Base-by-base conservation (phyloP, 2,113 vertebrate species). In the Neotoma lepida region DNA sequence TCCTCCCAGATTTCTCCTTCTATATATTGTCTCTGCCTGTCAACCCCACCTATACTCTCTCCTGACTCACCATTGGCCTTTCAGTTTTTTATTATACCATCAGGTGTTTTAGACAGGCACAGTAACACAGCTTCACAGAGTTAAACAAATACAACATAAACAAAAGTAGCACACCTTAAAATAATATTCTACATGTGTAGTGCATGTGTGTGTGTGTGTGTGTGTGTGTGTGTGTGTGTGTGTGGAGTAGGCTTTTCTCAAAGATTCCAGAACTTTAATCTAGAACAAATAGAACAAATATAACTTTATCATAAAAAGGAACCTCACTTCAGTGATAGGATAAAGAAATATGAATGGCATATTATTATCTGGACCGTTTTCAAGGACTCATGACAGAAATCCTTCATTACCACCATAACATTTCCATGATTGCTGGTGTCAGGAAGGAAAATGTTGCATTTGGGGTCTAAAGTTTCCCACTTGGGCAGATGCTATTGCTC, bases 401-500 rank as follows among this genome's bases (percentile, higher is more conserved):
- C 77, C 84, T 92, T 96, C 89, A 84, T 96, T 94, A 97, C 56
- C 61, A 96, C 92, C 74, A 80, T 3, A 77, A 91, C 61, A 44
- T 91, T 97, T 95, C 63, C 94, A 89, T 78, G 91, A 74, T 56
- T 89, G 95, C 86, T 71, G 76, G 51, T 96, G 89, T 90, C 96
- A 96, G 82, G 87, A 95, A 92, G 88, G 94, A 94, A 95, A 81
- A 63, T 70, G 78, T 84, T 96, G 33, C 88, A 92, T 61, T 91
- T 89, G 68, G 51, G 88, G 94, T 61, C 81, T 97, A 70, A 88
- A 88, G 2, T 96, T 84, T 44, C 95, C 73, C 80, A 95, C 97
- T 96, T 61, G 7, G 7, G 97, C 95, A 97, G 66, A 93, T 96
- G 61, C 91, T 97, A 97, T 96, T 96, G 97, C 56, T 4, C 28